Base-by-base conservation (phyloP, 2,888 invertebrate species). In the Pollenia labialis region DNA sequence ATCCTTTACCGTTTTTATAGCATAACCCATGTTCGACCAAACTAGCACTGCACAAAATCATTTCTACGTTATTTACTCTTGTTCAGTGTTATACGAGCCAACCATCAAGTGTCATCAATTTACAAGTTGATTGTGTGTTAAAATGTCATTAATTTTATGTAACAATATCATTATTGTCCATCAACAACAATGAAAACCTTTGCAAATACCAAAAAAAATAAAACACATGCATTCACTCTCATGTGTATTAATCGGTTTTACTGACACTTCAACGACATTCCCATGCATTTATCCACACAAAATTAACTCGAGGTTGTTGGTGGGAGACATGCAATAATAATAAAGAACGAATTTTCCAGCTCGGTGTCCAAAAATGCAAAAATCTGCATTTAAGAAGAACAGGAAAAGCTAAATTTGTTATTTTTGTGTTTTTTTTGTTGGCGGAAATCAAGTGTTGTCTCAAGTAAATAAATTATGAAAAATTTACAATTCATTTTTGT, bases 61-160 rank as follows among this genome's bases (percentile, higher is more conserved):
- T 46, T 79, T 16, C 46, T 56, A 2, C 40, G 14, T 11, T 56
- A 62, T 56, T 18, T 40, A 54, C 11, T 16, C 69, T 60, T 16
- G 9, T 23, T 1, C 18, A 50, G 46, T 64, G 46, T 66, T 74
- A 48, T n/a, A 40, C 14, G 72, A 66, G 48, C 42, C 64, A 64
- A 56, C 74, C 75, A 76, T 81, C 72, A 75, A 88, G 85, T 85
- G 82, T 85, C 86, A 87, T 88, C 87, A 81, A 85, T 87, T 87
- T 86, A 69, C 76, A 85, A 85, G 77, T 83, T 87, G 85, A 81
- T 87, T 86, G 84, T 82, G 82, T 86, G 87, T 87, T 81, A 84
- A 87, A 87, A 77, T 87, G 87, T 77, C 87, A 84, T 87, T 81
- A 84, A 87, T 87, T 87, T 84, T 77, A 81, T 85, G 72, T 75